Conservation (phyloP, 2,888 invertebrate genomes). For the Ischnus inquisitorius region DNA sequence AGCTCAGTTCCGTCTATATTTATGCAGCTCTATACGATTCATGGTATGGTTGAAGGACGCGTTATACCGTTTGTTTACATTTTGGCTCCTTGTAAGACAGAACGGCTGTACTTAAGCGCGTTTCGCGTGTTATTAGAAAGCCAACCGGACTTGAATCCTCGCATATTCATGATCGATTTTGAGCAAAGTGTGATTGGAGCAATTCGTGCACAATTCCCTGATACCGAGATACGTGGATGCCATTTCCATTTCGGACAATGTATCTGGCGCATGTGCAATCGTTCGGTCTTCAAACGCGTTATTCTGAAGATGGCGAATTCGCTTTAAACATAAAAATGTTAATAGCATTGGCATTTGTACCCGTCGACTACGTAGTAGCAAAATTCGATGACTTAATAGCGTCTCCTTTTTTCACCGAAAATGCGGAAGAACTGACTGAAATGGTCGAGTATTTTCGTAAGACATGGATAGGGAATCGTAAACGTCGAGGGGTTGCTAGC, state of each 20-base stretch:
- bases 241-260: constrained; percentile 25
- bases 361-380: not conserved
- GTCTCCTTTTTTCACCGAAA: not conserved
- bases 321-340: constrained; percentile 17
- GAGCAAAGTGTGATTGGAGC: not conserved
- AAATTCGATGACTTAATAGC: not conserved
- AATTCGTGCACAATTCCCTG: not conserved
- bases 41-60: no score
- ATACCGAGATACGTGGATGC: not conserved
- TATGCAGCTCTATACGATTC: constrained; percentile 48
- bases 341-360: no score
- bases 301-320: not conserved
- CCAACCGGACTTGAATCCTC: not conserved
- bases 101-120: no score
- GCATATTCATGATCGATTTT: not conserved
- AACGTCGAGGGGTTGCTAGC: not conserved
- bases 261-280: constrained; percentile 9
- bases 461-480: constrained; percentile 13
- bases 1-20: constrained; percentile 26
- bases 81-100: no score
- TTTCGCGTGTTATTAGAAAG: no score
- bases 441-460: constrained; percentile 2
- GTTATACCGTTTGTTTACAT: no score
- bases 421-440: not conserved
- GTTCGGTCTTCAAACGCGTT: not conserved